Base-by-base conservation (phyloP, 2,888 invertebrate genomes). In the Furcula furcula region DNA sequence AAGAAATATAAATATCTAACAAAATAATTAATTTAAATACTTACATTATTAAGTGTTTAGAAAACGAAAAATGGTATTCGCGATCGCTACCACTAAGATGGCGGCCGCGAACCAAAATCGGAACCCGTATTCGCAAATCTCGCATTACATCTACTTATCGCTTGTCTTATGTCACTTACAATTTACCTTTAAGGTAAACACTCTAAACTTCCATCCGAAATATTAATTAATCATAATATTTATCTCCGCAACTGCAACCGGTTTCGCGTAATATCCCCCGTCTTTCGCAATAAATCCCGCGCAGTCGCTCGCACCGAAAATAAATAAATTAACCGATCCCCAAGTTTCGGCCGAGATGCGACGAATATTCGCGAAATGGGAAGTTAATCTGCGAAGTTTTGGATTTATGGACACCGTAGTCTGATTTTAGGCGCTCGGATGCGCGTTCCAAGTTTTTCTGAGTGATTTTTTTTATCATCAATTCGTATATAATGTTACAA, bases 311-410 rank as follows among this genome's bases (percentile, higher is more conserved):
- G 43, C 35, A 44, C 36, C 40, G 49, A 48, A 53, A 55, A 52
- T 53, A 55, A 55, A 58, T 58, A 53, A 55, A 55, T 55, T 43
- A 53, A 42, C 33, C 26, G 11, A 18, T 11, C 16, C 27, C 42
- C 36, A 51, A 54, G 40, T 51, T 48, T 34, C 36, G 35, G 33
- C 26, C 38, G 42, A 31, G 46, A 48, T 34, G 43, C 34, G 35
- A 35, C 12, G 25, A 40, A 33, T 32, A 38, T 47, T 47, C 45
- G 28, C 38, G 7, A 40, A 47, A 55, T 43, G 50, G 41, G 46
- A 44, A 37, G 40, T 46, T 62, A 62, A 62, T 62, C 59, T 52
- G 29, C 34, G 31, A 62, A 58, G 48, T 62, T 55, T 32, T 22
- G 33, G 55, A 62, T 59, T 59, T 62, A 61, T 55, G 39, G 9